Base-by-base conservation (phyloP, 2,888 invertebrate genomes). In the Phengaris arion region DNA sequence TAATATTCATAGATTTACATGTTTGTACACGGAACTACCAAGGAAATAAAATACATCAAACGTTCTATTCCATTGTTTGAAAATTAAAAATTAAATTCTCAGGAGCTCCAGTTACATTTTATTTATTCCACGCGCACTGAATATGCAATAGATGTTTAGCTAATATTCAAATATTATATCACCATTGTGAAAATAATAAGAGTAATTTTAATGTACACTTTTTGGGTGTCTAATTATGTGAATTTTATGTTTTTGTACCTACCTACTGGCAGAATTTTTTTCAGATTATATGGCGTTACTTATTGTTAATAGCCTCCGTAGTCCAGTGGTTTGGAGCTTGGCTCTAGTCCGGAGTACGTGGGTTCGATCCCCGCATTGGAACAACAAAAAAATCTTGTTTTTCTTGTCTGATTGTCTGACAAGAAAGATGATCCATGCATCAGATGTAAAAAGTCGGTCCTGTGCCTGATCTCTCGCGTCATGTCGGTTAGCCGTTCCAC, bases 111-210 rank as follows among this genome's bases (percentile, higher is more conserved):
- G 81, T 84, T 85, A 83, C 83, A 83, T 86, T 85, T 83, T 83
- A 84, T 86, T 88, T 83, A 80, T 88, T 90, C 90, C 89, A 89
- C 88, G 85, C 81, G 74, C 80, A 85, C 87, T 88, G 84, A 84
- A 68, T 74, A 68, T 68, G 57, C 87, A 87, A 82, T 69, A 46
- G 52, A 82, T 83, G 35, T 64, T 35, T 64, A 35, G 64, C 12
- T 64, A 89, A 90, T 88, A 51, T 57, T 35, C 70, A 51, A 22
- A 57, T 48, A 54, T 68, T 69, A 46, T 68, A 55, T 55, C 57
- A 51, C 59, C 54, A 51, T 69, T 52, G 54, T 45, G 64, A 64
- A 35, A 64, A 59, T 45, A 12, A 35, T 45, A 12, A 64, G 64
- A 45, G 64, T 45, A 64, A 64, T 64, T 64, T 64, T 35, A 12